Evolutionary conservation across 2,888 invertebrate species (phyloP).

Genomic region (Onchidella celtica): DNA sequence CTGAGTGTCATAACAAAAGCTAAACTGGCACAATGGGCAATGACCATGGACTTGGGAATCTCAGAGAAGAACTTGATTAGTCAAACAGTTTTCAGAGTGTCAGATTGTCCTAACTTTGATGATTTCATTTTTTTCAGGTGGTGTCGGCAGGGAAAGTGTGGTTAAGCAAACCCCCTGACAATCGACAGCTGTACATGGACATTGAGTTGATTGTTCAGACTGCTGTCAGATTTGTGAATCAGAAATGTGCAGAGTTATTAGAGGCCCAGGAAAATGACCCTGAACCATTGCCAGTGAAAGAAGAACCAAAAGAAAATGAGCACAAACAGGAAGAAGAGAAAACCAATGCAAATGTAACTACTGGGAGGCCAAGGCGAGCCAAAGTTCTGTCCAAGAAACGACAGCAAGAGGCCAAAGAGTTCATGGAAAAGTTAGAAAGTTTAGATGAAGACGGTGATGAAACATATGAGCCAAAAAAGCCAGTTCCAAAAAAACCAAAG

Average conservation of each 20-base stretch:
- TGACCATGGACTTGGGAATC: too few species aligned
- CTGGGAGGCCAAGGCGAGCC: background rate
- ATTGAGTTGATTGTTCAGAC: background rate
- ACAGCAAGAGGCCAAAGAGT: background rate
- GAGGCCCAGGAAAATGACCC: background rate
- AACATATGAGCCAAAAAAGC: background rate
- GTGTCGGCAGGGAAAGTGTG: background rate
- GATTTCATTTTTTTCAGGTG: background rate
- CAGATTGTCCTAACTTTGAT: background rate
- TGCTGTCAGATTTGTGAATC: background rate
- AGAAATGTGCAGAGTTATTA: background rate
- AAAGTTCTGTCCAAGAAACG: background rate
- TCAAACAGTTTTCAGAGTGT: background rate
- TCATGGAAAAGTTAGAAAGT: too few species aligned
- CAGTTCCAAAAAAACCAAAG: background rate
- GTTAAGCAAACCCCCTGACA: background rate
- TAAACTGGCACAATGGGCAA: too few species aligned
- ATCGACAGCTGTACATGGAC: background rate
- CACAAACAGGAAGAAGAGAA: background rate
- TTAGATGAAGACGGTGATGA: background rate
- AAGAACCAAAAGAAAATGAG: background rate
- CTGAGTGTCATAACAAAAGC: too few species aligned
- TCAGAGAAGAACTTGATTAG: background rate
- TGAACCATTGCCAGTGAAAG: background rate
- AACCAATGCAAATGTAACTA: background rate